These are phyloP conservation scores for Dioctria rufipes DNA, from an alignment of 2,888 invertebrate species.

Conservation along the genomic window DNA sequence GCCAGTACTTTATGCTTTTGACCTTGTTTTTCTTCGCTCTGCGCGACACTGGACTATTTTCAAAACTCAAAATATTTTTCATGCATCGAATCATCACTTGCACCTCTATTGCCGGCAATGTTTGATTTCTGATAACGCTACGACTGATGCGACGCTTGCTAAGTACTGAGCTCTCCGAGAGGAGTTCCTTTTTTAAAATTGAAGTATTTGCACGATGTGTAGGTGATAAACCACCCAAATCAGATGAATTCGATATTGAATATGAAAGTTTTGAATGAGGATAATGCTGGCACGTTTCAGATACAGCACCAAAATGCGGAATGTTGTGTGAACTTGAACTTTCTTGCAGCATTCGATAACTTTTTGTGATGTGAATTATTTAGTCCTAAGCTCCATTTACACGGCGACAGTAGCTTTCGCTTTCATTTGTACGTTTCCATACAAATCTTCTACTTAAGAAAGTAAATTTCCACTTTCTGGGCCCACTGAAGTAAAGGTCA, in stretches of 20 bases:
- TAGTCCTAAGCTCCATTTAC: too few relatives aligned
- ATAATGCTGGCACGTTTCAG: conserved; percentile 63
- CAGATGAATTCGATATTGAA: conserved; percentile 58
- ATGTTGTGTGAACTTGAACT: conserved; percentile 69
- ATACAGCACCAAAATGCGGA: conserved; percentile 61
- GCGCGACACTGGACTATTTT: conserved; percentile 77
- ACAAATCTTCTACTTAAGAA: too few relatives aligned
- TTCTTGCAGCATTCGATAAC: conserved; percentile 70
- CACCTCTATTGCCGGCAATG: conserved; percentile 69
- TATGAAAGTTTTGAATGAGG: conserved; percentile 66
- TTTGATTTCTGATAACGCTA: conserved; percentile 59
- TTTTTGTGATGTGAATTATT: too few relatives aligned
- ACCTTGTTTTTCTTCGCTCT: conserved; percentile 53
- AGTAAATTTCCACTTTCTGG: too few relatives aligned
- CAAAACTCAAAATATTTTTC: conserved; percentile 84
- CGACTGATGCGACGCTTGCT: conserved; percentile 63
- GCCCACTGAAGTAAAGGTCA: too few relatives aligned
- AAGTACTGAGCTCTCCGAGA: conserved; percentile 69
- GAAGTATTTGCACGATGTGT: too few relatives aligned
- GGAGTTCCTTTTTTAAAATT: conserved; percentile 76
- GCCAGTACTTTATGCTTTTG: conserved; percentile 59
- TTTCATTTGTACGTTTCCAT: too few relatives aligned
- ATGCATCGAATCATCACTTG: conserved; percentile 86
- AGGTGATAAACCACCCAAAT: conserved; percentile 77
- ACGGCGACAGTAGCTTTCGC: too few relatives aligned